Evolutionary conservation across 1,140 invertebrate species (phyloP), one percentile per base, ranked within the genome.

Genomic region (Trinorchestia longiramus): DNA sequence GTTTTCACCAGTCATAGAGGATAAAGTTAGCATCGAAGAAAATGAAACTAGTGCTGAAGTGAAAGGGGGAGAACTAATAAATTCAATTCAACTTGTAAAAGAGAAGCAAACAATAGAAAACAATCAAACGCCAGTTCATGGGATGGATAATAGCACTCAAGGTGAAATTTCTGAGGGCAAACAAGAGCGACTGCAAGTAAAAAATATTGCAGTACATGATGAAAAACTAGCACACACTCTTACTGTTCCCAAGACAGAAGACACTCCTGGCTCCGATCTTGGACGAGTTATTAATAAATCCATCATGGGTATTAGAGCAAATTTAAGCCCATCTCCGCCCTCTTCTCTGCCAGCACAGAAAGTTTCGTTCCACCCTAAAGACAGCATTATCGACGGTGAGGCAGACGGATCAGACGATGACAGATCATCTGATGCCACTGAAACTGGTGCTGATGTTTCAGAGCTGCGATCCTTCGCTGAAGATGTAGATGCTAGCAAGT

Each of bases 361-460:
- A 94, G 92, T 94, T 47, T 94, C 92, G 3, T 94, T 94, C 92
- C 92, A 36, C 36, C 92, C 44, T 11, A 47, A 94, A 17, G 92
- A 43, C 43, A 94, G 17, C 44, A 0, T 6, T 47, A 45, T 94
- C 43, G 43, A 94, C 8, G 6, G 11, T 6, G 41, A 42, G 36
- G 6, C 43, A 44, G 94, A 95, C 57, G 96, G 53, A n/a, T 95
- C 95, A 36, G 95, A 95, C 23, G 96, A 95, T 42, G 96, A 96
- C 62, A 87, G 62, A 40, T 96, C 96, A 23, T 96, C 96, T 90
- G 96, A 96, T 53, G 96, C 96, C 43, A 96, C 96, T 95, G 96
- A 96, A 95, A 96, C 96, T 40, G 96, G 96, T n/a, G 96, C 96
- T 17, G 96, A 96, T 95, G 96, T 96, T 23, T 96, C 96, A 90